Evolutionary conservation across 2,113 vertebrate genomes (phyloP), one percentile per base, ranked within the genome.

Genomic region (Sula dactylatra): DNA sequence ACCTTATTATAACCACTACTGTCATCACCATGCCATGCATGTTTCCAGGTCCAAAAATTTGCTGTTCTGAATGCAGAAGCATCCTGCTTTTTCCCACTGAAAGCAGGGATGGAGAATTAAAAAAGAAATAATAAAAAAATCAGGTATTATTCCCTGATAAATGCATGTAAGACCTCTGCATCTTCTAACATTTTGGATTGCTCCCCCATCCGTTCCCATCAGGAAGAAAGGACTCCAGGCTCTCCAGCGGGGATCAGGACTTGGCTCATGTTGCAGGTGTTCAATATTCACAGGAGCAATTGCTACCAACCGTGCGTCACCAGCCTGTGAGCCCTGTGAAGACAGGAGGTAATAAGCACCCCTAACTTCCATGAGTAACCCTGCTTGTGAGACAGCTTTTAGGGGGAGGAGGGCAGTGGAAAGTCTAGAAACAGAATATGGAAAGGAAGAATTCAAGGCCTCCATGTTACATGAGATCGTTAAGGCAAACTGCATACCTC

Each of bases 361-460:
- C 45, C 34, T 36, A 17, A 54, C 20, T 79, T 64, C 64, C 86
- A 25, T 3, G 55, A 44, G 89, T 93, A 97, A 95, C 74, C 38
- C 96, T 94, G 96, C 93, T 82, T 87, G 49, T 1, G 4, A 80
- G 90, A 67, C 86, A 86, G 59, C 70, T 79, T 90, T 34, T 82
- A 45, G 36, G 19, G 54, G 76, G 52, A 82, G 47, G 15, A 74
- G 44, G 42, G 36, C 38, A 70, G 78, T 64, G 74, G 93, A 90
- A 97, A 97, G 38, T 91, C 66, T 95, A 84, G 91, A 97, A 96
- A 94, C 82, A 91, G 81, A 76, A 94, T 87, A 93, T 49, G 45
- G 84, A 77, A 72, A 72, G 73, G 65, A 38, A 91, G 83, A 93
- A 89, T 69, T 42, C 87, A 74, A 84, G 87, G 83, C 47, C 45